Percentiles rank a stretch among this genome's conserved stretches.
Conservation (phyloP, 2,888 invertebrate species). For the Caradrina clavipalpis region DNA sequence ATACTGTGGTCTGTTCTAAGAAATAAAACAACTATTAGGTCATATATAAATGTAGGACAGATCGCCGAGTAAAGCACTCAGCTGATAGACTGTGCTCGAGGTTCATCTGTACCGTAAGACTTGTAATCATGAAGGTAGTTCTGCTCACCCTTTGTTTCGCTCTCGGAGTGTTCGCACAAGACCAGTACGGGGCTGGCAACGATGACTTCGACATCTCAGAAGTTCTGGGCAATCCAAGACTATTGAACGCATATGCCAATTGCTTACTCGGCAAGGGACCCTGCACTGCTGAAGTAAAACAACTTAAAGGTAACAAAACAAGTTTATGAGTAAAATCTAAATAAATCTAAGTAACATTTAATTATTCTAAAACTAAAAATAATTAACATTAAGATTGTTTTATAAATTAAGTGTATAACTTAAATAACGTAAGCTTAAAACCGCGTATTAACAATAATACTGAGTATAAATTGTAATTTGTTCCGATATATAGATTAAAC, state of each 20-base stretch:
- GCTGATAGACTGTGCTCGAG: slow-evolving; percentile 36
- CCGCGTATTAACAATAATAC: no score
- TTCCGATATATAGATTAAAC: not conserved
- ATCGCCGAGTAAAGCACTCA: slow-evolving; percentile 56
- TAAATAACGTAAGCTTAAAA: no score
- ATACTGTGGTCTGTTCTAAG: slow-evolving; percentile 60
- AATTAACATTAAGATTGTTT: not conserved
- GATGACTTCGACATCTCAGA: slow-evolving; percentile 93
- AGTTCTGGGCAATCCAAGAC: slow-evolving; percentile 92
- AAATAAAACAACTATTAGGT: slow-evolving; percentile 57
- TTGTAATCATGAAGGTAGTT: slow-evolving; percentile 73
- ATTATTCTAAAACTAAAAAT: slow-evolving; percentile 23
- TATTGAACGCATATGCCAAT: slow-evolving; percentile 92
- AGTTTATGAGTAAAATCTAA: slow-evolving; percentile 1
- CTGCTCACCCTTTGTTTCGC: slow-evolving; percentile 73
- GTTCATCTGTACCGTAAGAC: slow-evolving; percentile 34
- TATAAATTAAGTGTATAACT: not conserved
- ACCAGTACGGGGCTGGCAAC: slow-evolving; percentile 91
- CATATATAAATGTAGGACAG: slow-evolving; percentile 73
- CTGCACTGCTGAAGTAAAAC: slow-evolving; percentile 93
- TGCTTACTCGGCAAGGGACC: slow-evolving; percentile 92
- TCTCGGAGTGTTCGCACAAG: slow-evolving; percentile 73
- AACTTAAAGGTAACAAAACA: slow-evolving; percentile 92
- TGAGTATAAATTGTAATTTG: no score
- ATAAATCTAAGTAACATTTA: not conserved